These are phyloP conservation scores for Urechis unicinctus DNA, from an alignment of 2,888 invertebrate genomes.

Conservation along the genomic window DNA sequence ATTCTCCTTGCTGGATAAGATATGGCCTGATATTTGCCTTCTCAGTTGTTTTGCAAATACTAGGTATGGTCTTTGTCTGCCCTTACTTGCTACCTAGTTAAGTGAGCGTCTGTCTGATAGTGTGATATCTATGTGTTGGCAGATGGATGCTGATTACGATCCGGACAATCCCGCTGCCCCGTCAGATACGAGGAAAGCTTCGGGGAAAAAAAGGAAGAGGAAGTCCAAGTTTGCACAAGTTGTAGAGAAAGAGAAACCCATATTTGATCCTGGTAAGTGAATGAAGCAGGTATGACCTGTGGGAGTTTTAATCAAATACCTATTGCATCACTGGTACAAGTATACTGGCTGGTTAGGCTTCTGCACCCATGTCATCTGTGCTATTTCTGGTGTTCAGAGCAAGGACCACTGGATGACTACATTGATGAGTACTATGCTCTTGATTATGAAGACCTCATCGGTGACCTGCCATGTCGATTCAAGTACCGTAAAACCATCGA, in stretches of 20 bases:
- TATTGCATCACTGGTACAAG: no score
- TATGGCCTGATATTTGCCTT: no score
- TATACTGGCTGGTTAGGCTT: no score
- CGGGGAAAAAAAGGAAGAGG: slow-evolving; percentile 51
- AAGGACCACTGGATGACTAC: slow-evolving; percentile 73
- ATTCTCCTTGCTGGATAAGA: no score
- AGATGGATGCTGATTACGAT: slow-evolving; percentile 84
- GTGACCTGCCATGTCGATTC: slow-evolving; percentile 78
- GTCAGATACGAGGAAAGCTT: slow-evolving; percentile 39
- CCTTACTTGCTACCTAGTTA: no score
- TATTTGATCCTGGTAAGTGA: slow-evolving; percentile 66
- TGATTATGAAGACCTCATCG: slow-evolving; percentile 93
- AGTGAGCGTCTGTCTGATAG: no score
- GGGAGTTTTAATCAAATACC: no score
- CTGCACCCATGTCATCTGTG: no score
- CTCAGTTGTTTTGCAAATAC: no score
- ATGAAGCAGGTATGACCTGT: no score
- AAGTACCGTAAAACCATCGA: slow-evolving; percentile 72
- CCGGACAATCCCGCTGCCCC: slow-evolving; percentile 51
- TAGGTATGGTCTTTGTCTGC: no score
- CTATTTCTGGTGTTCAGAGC: no score
- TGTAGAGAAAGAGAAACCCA: slow-evolving; percentile 70
- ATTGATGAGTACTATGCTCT: slow-evolving; percentile 91
- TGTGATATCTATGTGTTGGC: slow-evolving; percentile 9
- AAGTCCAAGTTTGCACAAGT: slow-evolving; percentile 73